A percentile compares a stretch with the other conserved stretches of the same genome.
Evolutionary conservation across 92 coral and sea anemone species (phyloP).

Genomic region (Zoanthus sociatus): DNA sequence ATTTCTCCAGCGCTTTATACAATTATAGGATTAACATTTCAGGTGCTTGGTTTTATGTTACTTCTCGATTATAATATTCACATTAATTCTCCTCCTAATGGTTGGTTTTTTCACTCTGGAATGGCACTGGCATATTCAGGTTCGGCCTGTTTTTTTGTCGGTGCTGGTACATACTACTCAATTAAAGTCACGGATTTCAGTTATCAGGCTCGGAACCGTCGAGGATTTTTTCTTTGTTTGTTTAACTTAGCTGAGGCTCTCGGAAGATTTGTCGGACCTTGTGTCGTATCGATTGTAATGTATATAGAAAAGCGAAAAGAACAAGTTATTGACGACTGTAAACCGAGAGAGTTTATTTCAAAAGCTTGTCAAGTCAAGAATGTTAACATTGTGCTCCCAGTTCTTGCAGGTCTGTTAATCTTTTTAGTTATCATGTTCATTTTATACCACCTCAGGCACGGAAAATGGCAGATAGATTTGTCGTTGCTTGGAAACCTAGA

Average conservation of each 20-base stretch:
- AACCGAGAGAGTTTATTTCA: conserved; percentile 60
- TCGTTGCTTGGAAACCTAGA: conserved; percentile 65
- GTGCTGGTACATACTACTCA: conserved; percentile 88
- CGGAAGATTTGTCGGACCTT: conserved; percentile 93
- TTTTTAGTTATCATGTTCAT: conserved; percentile 63
- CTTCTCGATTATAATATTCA: conserved; percentile 72
- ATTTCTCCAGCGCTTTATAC: conserved; percentile 73
- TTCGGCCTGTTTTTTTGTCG: conserved; percentile 88
- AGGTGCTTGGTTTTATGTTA: conserved; percentile 76
- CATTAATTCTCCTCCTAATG: conserved; percentile 41
- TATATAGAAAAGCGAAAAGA: conserved; percentile 53
- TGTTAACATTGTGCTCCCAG: conserved; percentile 77
- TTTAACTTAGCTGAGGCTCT: conserved; percentile 91
- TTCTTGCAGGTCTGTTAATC: conserved; percentile 66
- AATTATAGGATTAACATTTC: conserved; percentile 76
- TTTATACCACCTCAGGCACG: conserved; percentile 83
- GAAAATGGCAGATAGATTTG: conserved; percentile 74
- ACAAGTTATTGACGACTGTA: conserved; percentile 26
- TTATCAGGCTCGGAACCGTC: conserved; percentile 92
- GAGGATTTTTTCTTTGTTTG: conserved; percentile 90
- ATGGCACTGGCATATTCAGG: conserved; percentile 91
- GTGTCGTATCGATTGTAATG: conserved; percentile 72
- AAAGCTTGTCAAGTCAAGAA: conserved; percentile 75
- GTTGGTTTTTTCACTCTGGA: conserved; percentile 76
- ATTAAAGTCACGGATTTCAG: conserved; percentile 93